Evolutionary conservation across 2,888 invertebrate species (phyloP).

Genomic region (Heliothis peltigera): DNA sequence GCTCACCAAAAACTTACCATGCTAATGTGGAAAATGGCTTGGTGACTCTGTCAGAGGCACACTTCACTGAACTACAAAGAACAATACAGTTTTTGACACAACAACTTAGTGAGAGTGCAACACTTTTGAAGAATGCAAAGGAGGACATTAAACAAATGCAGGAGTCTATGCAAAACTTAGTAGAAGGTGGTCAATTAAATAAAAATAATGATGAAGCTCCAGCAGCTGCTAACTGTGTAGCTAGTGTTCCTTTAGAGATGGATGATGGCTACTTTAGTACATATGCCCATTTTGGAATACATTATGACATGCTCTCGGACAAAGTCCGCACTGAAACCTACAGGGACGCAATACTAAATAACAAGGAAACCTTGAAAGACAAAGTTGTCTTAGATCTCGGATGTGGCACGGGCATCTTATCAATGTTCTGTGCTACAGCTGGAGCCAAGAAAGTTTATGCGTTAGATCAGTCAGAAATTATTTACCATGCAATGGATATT

Average conservation of each 20-base stretch:
- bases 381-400: slow-evolving; percentile 98
- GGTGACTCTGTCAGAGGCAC: slow-evolving; percentile 90
- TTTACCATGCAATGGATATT: slow-evolving; percentile 98
- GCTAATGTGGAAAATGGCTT: slow-evolving; percentile 91
- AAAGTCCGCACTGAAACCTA: slow-evolving; percentile 96
- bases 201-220: slow-evolving; percentile 61
- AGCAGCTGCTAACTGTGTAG: slow-evolving; percentile 77
- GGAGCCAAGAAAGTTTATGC: slow-evolving; percentile 97
- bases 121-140: slow-evolving; percentile 90
- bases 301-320: slow-evolving; percentile 98
- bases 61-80: slow-evolving; percentile 90
- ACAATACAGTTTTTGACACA: slow-evolving; percentile 89
- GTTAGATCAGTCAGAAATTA: slow-evolving; percentile 98
- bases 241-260: slow-evolving; percentile 89
- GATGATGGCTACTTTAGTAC: slow-evolving; percentile 95
- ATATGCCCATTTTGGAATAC: slow-evolving; percentile 97
- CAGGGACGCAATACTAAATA: slow-evolving; percentile 94
- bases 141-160: slow-evolving; percentile 91
- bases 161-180: slow-evolving; percentile 88
- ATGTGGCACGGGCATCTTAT: slow-evolving; percentile 99
- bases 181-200: slow-evolving; percentile 78
- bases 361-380: slow-evolving; percentile 91
- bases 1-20: slow-evolving; percentile 86
- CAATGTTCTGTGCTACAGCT: slow-evolving; percentile 99
- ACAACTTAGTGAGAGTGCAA: slow-evolving; percentile 90